A percentile compares a stretch with the other conserved stretches of the same genome.
These are phyloP conservation scores for Silurus glanis DNA, from an alignment of 2,113 vertebrate species.

Conservation along the genomic window DNA sequence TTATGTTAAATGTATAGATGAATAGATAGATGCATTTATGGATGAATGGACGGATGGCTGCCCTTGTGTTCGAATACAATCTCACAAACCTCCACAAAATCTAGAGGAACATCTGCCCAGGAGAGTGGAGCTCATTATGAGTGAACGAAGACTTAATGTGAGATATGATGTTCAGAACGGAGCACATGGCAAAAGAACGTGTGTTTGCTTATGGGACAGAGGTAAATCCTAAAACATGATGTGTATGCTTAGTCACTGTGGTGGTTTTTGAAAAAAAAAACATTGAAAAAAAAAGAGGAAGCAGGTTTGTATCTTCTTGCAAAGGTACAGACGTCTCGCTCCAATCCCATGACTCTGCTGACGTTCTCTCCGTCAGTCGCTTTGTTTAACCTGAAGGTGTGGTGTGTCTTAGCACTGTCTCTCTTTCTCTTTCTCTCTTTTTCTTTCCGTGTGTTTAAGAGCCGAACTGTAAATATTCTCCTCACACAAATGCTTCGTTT, in stretches of 20 bases:
- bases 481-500: conserved; percentile 15
- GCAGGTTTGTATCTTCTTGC: conserved; percentile 42
- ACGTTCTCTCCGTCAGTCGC: conserved; percentile 20
- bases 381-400: conserved; percentile 19
- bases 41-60: too few species aligned
- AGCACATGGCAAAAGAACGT: too few species aligned
- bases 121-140: too few species aligned
- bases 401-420: background rate
- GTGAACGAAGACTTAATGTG: too few species aligned
- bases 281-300: conserved; percentile 45
- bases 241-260: conserved; percentile 32
- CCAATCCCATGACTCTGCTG: conserved; percentile 54
- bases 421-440: background rate
- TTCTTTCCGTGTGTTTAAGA: conserved; percentile 17
- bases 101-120: too few species aligned
- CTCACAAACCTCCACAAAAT: too few species aligned
- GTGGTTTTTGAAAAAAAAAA: conserved; percentile 49
- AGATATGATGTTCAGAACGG: too few species aligned
- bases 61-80: too few species aligned
- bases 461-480: background rate
- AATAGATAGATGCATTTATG: too few species aligned
- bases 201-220: too few species aligned
- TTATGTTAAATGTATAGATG: too few species aligned
- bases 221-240: conserved; percentile 9
- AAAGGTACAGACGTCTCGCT: background rate